Conservation (phyloP, 1,140 invertebrate species). For the Tachypleus tridentatus region DNA sequence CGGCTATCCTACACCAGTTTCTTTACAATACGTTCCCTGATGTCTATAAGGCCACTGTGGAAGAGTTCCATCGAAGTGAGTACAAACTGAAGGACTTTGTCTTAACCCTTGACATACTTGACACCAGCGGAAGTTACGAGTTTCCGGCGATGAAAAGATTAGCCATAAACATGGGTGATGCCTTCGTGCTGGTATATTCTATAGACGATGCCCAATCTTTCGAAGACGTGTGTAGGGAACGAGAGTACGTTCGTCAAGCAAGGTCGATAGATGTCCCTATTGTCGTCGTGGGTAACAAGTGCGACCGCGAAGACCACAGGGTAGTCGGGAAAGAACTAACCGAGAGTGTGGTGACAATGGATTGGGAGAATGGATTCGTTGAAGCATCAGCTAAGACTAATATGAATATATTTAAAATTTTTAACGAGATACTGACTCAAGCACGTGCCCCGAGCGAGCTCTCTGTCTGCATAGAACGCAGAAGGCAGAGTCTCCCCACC, state of each 20-base stretch:
- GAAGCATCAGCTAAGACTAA: constrained; percentile 78
- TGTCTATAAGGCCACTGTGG: constrained; percentile 80
- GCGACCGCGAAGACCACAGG: constrained; percentile 50
- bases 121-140: constrained; percentile 81
- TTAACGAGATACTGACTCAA: constrained; percentile 69
- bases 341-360: constrained; percentile 65
- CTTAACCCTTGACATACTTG: constrained; percentile 57
- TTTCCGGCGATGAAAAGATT: constrained; percentile 78
- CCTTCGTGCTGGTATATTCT: constrained; percentile 22
- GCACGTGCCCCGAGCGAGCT: constrained; percentile 80
- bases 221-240: constrained; percentile 44
- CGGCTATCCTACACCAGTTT: constrained; percentile 80
- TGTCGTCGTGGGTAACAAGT: constrained; percentile 79
- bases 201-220: constrained; percentile 21
- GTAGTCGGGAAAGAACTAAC: constrained; percentile 45
- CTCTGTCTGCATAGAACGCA: constrained; percentile 29
- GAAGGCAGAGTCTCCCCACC: constrained; percentile 15
- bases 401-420: constrained; percentile 44
- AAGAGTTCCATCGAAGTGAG: constrained; percentile 81
- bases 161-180: constrained; percentile 66
- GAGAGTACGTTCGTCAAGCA: constrained; percentile 67
- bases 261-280: constrained; percentile 59
- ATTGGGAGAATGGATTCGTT: constrained; percentile 84
- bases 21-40: constrained; percentile 66
- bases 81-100: constrained; percentile 50